Conservation (phyloP, 23 tunicate genomes). For the Ascidia mentula region DNA sequence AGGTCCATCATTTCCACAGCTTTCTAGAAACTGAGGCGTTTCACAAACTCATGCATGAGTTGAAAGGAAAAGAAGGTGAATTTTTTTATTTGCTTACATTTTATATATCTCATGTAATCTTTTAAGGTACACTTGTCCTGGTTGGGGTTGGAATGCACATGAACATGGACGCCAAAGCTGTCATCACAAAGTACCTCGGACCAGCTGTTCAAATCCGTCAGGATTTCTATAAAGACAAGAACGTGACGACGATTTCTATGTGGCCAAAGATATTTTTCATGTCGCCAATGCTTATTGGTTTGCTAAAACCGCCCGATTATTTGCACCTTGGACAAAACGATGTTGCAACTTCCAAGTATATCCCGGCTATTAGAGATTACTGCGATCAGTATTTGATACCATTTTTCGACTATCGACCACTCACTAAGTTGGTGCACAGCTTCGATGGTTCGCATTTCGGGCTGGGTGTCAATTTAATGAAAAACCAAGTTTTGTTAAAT, state of each 20-base stretch:
- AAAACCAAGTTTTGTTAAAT: constrained; percentile 58
- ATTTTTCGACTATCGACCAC: constrained; percentile 29
- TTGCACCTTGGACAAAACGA: neutral
- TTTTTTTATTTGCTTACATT: neutral
- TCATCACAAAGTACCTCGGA: neutral
- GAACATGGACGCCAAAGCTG: neutral
- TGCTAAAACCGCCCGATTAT: constrained; percentile 1
- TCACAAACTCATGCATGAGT: neutral
- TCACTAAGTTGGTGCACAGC: constrained; percentile 39
- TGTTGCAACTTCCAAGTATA: neutral
- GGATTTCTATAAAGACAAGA: neutral
- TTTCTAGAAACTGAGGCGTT: neutral
- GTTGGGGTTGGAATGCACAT: constrained; percentile 25
- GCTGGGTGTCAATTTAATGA: constrained; percentile 68
- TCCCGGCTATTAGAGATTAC: neutral
- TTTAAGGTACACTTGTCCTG: neutral
- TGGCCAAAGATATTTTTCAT: constrained; percentile 16
- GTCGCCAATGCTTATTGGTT: constrained; percentile 7
- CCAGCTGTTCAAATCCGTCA: neutral
- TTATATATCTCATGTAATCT: neutral
- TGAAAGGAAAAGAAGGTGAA: neutral
- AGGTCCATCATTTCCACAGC: constrained; percentile 9
- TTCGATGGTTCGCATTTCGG: constrained; percentile 81
- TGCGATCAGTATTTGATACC: constrained; percentile 19
- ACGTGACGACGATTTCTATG: neutral